Conservation (phyloP, 2,888 invertebrate genomes). For the Antheraea assamensis region DNA sequence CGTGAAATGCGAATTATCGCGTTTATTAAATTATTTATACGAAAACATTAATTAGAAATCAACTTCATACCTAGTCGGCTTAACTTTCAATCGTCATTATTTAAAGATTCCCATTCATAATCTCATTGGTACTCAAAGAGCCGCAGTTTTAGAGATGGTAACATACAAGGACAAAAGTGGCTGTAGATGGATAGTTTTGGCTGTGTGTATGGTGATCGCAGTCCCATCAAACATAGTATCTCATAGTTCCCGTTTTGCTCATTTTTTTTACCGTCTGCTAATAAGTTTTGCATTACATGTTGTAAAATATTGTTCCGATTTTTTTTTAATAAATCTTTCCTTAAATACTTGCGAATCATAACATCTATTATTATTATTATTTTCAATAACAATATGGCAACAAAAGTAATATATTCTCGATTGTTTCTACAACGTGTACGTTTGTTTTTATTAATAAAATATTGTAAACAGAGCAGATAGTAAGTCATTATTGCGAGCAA, state of each 20-base stretch:
- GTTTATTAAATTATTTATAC: neutral
- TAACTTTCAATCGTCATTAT: neutral
- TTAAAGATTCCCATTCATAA: neutral
- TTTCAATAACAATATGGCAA: neutral
- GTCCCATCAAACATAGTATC: too few relatives aligned
- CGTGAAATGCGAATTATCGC: neutral
- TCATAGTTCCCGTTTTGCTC: neutral
- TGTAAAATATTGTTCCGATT: neutral
- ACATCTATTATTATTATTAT: neutral
- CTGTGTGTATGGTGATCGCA: neutral
- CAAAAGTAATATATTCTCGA: neutral
- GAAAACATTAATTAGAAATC: neutral
- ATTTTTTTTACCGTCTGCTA: neutral
- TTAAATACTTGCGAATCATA: neutral
- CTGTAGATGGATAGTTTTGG: neutral
- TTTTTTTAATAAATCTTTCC: too few relatives aligned
- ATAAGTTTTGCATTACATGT: neutral
- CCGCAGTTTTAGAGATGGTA: neutral
- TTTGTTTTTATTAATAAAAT: conserved; percentile 3
- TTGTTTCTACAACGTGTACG: neutral
- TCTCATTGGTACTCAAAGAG: neutral
- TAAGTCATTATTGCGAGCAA: neutral
- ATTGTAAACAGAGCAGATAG: neutral
- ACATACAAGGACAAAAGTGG: neutral
- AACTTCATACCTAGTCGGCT: neutral